Base-by-base conservation (phyloP, 2,797 vertebrate genomes). In the Notoglanidium macrostoma region DNA sequence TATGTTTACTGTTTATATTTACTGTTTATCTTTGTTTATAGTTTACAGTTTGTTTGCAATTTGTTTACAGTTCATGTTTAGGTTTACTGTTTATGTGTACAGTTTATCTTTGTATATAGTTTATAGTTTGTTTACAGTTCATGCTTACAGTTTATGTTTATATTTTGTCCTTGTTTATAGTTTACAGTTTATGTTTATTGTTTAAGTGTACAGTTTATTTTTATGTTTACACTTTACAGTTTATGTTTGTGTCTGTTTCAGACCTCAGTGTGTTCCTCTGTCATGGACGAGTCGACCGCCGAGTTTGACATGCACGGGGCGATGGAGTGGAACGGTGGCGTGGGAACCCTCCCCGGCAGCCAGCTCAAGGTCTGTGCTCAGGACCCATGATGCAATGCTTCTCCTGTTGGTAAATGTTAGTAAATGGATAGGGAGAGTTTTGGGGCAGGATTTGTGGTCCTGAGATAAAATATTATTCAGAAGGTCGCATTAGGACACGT, bases 321-420 rank as follows among this genome's bases (percentile, higher is more conserved):
- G 88, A 97, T 97, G 96, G 96, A 97, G 91, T 97, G 96, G 96
- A 97, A 96, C 87, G 96, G 97, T 89, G 96, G 96, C 87, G 96
- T 97, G 90, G 96, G 96, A 85, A 96, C 96, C 23, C 92, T 97
- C 80, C 96, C 96, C 59, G 96, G 96, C 91, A 97, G 96, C 91
- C 95, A 96, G 91, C 93, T 97, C 80, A 97, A 96, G 96, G 96
- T 97, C 86, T 79, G 87, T 55, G 40, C 7, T 68, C 29, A 77
- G 59, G 10, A 68, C 51, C 67, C 61, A 67, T 29, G 44, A 49
- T 82, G 29, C 78, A 80, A 0, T 80, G 57, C 78, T 80, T 80
- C 54, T 76, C 3, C 74, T 77, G 11, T 54, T 29, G 49, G 26
- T 35, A 32, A 55, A 55, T 21, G 15, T 32, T 54, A 8, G n/a